These are phyloP conservation scores for Mycteria americana DNA, from an alignment of 2,797 vertebrate genomes.

Conservation along the genomic window DNA sequence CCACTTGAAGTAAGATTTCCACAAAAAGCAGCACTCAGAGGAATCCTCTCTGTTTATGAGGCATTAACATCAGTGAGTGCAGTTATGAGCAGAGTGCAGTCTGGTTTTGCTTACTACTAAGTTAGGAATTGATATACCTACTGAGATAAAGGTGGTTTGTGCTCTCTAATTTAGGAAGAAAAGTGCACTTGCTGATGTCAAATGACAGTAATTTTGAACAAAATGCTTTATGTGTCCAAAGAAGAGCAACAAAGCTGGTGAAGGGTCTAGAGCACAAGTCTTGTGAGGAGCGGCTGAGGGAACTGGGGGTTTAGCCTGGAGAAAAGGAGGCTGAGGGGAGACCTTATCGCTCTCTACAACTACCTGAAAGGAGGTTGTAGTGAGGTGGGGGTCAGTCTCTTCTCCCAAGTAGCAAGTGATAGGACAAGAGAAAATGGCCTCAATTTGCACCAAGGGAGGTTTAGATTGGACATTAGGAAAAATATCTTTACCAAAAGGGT, in stretches of 20 bases:
- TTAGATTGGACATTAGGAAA: not conserved
- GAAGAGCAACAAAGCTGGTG: not conserved
- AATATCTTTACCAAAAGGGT: not conserved
- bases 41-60: not conserved
- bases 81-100: not conserved
- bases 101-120: not conserved
- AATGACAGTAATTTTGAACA: not conserved
- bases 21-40: not conserved
- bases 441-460: rapidly evolving
- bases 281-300: not conserved
- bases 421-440: not conserved
- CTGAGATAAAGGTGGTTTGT: not conserved
- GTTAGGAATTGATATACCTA: not conserved
- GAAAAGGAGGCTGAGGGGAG: not conserved
- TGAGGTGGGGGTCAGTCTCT: not conserved
- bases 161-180: not conserved
- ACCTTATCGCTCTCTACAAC: rapidly evolving
- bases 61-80: not conserved
- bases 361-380: not conserved
- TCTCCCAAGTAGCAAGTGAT: not conserved
- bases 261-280: not conserved
- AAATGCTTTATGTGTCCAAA: not conserved
- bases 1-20: not conserved
- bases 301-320: not conserved
- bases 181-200: not conserved